A percentile compares a stretch with the other conserved stretches of the same genome.
Conservation (phyloP, 2,888 invertebrate genomes). For the Troglohyphantes excavatus region DNA sequence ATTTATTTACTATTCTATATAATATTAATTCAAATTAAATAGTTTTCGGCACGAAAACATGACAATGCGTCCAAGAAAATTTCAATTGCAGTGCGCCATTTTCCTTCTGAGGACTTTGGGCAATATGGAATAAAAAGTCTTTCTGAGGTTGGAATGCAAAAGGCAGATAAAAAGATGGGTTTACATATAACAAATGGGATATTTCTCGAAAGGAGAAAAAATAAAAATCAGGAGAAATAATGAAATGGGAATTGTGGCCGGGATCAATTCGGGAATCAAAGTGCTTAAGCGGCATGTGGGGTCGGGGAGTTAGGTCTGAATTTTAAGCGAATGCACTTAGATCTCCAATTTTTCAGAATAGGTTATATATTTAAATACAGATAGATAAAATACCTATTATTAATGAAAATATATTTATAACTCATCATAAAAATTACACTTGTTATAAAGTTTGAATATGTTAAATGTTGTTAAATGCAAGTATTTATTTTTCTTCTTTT, state of each 20-base stretch:
- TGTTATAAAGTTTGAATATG: too few species aligned
- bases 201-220: constrained; percentile 24
- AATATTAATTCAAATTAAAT: too few species aligned
- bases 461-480: too few species aligned
- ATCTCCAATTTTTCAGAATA: not conserved
- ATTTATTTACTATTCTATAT: too few species aligned
- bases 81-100: constrained; percentile 18
- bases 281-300: constrained; percentile 56
- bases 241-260: constrained; percentile 66
- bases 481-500: too few species aligned
- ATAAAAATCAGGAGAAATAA: constrained; percentile 58
- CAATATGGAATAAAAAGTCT: constrained; percentile 60
- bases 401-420: too few species aligned
- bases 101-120: not conserved
- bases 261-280: constrained; percentile 63
- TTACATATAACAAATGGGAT: constrained; percentile 76
- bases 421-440: too few species aligned
- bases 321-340: constrained; percentile 16
- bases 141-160: constrained; percentile 65
- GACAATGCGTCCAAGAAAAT: too few species aligned
- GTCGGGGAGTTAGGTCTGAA: constrained; percentile 20
- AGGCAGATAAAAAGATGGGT: constrained; percentile 77
- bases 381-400: too few species aligned
- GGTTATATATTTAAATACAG: too few species aligned
- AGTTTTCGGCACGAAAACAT: too few species aligned